A percentile compares a stretch with the other conserved stretches of the same genome.
phyloP scores from a whole-genome alignment of 2,888 invertebrate species.

The Colostygia pectinataria region DNA sequence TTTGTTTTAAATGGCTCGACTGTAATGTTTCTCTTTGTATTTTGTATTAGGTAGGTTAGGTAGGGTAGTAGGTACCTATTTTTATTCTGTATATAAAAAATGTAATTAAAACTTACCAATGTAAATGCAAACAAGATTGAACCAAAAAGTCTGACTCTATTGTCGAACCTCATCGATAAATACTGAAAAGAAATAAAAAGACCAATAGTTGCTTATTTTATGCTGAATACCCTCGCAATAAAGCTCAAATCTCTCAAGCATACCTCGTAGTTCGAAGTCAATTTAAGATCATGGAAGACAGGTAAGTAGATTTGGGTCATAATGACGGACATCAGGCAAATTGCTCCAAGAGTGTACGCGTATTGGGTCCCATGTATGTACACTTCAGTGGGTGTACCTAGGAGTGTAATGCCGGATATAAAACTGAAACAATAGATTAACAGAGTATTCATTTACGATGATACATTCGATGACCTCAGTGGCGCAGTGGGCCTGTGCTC shows the following conservation, averaged over 20 bases:
- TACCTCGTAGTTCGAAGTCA: slow-evolving; percentile 92
- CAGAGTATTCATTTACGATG: too few relatives aligned
- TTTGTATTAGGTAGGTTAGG: too few relatives aligned
- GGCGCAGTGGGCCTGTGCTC: too few relatives aligned
- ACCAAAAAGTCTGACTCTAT: slow-evolving; percentile 86
- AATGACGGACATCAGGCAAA: slow-evolving; percentile 85
- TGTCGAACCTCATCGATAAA: slow-evolving; percentile 87
- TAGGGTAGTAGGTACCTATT: too few relatives aligned
- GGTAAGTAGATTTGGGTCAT: slow-evolving; percentile 88
- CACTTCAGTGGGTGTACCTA: slow-evolving; percentile 91
- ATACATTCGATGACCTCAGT: too few relatives aligned
- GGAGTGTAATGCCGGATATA: slow-evolving; percentile 89
- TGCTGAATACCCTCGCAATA: too few relatives aligned
- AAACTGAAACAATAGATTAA: slow-evolving; percentile 84
- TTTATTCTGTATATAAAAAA: too few relatives aligned
- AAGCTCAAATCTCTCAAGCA: slow-evolving; percentile 22
- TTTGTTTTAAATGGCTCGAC: too few relatives aligned
- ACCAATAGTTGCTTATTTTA: background rate
- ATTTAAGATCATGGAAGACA: slow-evolving; percentile 87
- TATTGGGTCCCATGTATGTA: slow-evolving; percentile 93
- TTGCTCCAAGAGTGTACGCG: slow-evolving; percentile 84
- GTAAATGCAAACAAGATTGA: slow-evolving; percentile 87
- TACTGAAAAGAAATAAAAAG: slow-evolving; percentile 78
- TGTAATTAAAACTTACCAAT: slow-evolving; percentile 85
- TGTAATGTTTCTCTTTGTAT: too few relatives aligned